Evolutionary conservation across 1,140 invertebrate species (phyloP), one percentile per base, ranked within the genome.

Genomic region (Lordiphosa stackelbergi): DNA sequence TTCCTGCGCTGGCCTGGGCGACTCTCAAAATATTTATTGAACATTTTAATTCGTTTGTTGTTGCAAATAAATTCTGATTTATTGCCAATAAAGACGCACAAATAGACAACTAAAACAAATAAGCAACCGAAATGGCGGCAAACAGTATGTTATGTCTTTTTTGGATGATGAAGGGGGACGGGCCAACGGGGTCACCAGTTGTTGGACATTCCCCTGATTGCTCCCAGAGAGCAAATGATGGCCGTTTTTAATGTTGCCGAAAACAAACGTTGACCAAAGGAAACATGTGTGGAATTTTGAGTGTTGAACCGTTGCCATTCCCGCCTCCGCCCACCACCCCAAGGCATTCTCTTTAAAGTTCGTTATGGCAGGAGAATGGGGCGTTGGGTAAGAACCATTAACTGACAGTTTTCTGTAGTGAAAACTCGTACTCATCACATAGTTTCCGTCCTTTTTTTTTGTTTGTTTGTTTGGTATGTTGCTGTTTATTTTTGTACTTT

Each of bases 21-120:
- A 61, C 77, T 81, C 72, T 74, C 65, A 85, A 78, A 75, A 86
- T 85, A 81, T 86, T 86, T 86, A 85, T 86, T 81, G 85, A 86
- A 85, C 85, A 83, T 86, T 86, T 86, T 86, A 86, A 86, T 86
- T 86, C 85, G 65, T 86, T 86, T 85, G 75, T 79, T 81, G 84
- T 86, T 83, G 85, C 79, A 84, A 86, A 86, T 86, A 86, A 86
- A 86, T 86, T 78, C 85, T 86, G 85, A 86, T 86, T 86, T 86
- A 86, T 86, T 86, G 84, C 78, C 66, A 86, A 86, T 86, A 86
- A 86, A 86, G 70, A 38, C 62, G 68, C 75, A 66, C 69, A 71
- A 83, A 79, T 79, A 83, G 62, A 79, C 75, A 79, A 47, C 37
- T 48, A 48, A 57, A 58, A 60, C 68, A 75, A 81, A 71, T 77